Conservation (phyloP, 2,113 vertebrate genomes). For the Carettochelys insculpta region DNA sequence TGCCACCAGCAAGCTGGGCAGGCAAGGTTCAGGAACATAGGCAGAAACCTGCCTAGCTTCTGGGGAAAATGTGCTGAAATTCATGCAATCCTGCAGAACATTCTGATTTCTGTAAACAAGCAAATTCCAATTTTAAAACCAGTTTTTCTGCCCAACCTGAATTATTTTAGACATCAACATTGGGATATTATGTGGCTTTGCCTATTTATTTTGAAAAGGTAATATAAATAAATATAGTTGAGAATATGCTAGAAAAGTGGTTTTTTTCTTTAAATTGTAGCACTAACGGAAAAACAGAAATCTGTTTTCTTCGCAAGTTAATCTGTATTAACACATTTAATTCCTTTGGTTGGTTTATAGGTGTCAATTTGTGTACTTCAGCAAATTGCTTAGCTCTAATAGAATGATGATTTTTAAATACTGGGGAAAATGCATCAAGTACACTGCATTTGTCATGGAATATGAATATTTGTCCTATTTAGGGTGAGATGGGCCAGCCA, state of each 20-base stretch:
- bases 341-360: background rate
- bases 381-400: background rate
- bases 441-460: background rate
- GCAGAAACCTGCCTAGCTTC: background rate
- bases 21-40: background rate
- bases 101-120: background rate
- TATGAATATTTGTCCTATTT: conserved; percentile 34
- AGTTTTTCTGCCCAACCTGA: background rate
- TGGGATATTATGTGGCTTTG: background rate
- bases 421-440: background rate
- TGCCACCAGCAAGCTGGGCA: background rate
- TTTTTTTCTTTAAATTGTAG: background rate
- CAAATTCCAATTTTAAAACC: background rate
- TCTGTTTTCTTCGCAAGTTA: background rate
- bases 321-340: background rate
- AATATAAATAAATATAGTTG: background rate
- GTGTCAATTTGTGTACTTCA: background rate
- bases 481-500: conserved; percentile 90
- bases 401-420: background rate
- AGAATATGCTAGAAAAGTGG: background rate
- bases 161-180: background rate
- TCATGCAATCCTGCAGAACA: background rate
- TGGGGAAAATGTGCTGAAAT: background rate
- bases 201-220: background rate
- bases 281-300: background rate